These are phyloP conservation scores for Alcis repandata DNA, from an alignment of 2,888 invertebrate species.

Conservation along the genomic window DNA sequence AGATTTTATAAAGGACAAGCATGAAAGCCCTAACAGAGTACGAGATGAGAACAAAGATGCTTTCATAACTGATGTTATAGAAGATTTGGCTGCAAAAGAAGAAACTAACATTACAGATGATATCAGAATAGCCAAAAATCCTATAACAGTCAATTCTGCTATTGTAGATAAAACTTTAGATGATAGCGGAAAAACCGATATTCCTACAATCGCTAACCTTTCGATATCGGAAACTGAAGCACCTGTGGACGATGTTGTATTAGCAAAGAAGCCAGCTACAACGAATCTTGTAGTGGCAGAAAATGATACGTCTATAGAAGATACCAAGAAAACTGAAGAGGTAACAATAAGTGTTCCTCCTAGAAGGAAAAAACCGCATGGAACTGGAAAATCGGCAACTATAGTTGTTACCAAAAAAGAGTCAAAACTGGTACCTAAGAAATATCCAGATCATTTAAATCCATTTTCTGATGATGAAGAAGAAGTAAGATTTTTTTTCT, in stretches of 20 bases:
- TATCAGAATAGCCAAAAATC: slow-evolving; percentile 71
- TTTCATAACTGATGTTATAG: background rate
- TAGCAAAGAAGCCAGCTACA: slow-evolving; percentile 62
- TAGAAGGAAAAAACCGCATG: slow-evolving; percentile 72
- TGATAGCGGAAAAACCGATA: slow-evolving; percentile 42
- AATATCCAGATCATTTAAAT: slow-evolving; percentile 93
- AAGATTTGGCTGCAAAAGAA: slow-evolving; percentile 52
- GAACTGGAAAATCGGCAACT: slow-evolving; percentile 55
- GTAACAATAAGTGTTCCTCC: slow-evolving; percentile 78
- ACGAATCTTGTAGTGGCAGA: background rate
- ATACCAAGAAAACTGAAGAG: slow-evolving; percentile 56
- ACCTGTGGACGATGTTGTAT: slow-evolving; percentile 69
- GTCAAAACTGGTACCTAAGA: slow-evolving; percentile 49
- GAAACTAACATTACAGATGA: slow-evolving; percentile 78
- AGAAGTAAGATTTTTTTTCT: slow-evolving; percentile 56
- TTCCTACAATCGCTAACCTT: slow-evolving; percentile 40
- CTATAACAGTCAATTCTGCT: slow-evolving; percentile 31
- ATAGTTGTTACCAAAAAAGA: slow-evolving; percentile 48
- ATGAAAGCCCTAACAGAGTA: slow-evolving; percentile 41
- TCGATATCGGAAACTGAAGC: slow-evolving; percentile 8
- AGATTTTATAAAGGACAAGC: slow-evolving; percentile 53
- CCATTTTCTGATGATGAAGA: slow-evolving; percentile 91
- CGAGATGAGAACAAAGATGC: slow-evolving; percentile 43
- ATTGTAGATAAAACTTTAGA: slow-evolving; percentile 20
- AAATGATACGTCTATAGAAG: slow-evolving; percentile 41